Evolutionary conservation across 2,113 vertebrate species (phyloP).

Genomic region (Anguilla japonica): DNA sequence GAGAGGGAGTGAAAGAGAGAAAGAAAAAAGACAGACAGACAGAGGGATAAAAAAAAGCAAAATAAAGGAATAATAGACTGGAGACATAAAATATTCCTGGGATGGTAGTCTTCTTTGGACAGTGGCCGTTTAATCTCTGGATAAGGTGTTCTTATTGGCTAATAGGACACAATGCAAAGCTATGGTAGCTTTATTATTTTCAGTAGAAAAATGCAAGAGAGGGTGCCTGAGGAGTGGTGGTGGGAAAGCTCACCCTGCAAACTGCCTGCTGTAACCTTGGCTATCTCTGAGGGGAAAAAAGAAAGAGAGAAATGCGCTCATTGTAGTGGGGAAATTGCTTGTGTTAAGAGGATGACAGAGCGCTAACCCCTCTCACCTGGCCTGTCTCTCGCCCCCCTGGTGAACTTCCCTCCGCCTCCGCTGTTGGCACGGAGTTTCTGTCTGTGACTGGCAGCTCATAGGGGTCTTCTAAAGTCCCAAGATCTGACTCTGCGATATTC

Average conservation of each 20-base stretch:
- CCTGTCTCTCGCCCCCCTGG: constrained; percentile 17
- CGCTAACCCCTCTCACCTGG: constrained; percentile 40
- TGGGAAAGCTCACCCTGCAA: neutral
- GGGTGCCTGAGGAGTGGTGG: neutral
- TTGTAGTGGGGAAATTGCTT: constrained; percentile 50
- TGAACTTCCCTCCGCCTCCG: constrained; percentile 34
- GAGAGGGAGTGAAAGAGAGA: no score
- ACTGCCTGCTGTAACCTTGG: constrained; percentile 34
- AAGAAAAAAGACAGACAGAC: no score
- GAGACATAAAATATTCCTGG: no score
- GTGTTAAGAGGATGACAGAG: constrained; percentile 43
- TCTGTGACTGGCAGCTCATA: constrained; percentile 40
- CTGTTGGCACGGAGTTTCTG: constrained; percentile 29
- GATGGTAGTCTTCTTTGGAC: no score
- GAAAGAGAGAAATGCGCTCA: constrained; percentile 47
- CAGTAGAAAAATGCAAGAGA: neutral
- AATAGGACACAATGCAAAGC: neutral
- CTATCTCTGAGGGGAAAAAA: constrained; percentile 43
- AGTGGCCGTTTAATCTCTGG: neutral
- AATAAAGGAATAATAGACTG: neutral
- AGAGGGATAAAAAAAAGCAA: neutral
- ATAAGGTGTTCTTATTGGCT: neutral
- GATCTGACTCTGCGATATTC: constrained; percentile 16
- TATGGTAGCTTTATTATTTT: neutral
- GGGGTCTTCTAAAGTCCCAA: constrained; percentile 21